Base-by-base conservation (phyloP, 2,888 invertebrate species). In the Parnassius smintheus region DNA sequence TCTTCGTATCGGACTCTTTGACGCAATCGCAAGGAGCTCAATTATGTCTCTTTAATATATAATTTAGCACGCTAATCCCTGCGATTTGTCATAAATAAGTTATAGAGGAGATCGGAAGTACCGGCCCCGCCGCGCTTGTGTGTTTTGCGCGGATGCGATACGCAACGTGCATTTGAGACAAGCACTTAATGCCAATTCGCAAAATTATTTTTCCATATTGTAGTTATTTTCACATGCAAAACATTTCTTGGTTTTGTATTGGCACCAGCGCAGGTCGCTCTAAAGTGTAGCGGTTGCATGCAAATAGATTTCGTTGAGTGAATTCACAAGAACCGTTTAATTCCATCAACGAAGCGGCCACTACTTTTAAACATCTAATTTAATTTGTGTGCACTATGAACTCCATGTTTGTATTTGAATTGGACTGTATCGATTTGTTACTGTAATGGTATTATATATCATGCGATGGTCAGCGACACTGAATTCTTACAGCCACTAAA, bases 81-180 rank as follows among this genome's bases (percentile, higher is more conserved):
- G 64, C 56, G 65, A 65, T 64, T 59, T 55, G 64, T 61, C 64
- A 56, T 52, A 50, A 25, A 56, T 42, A 46, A 52, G 44, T 57
- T 75, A 77, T 74, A 75, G 76, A 77, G 83, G 81, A 82, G 76
- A 78, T 78, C 81, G 81, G 81, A 81, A 83, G 49, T 83, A 84
- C 89, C 90, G 88, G 89, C 90, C 88, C 91, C 91, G 88, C 86
- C 86, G 85, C 91, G 86, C 81, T 83, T 87, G 88, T 86, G 86
- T 86, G 82, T 85, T 82, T 82, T 80, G 83, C 70, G 66, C 83
- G 79, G 78, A 74, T 78, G 78, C 77, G 76, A 76, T 79, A 75
- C 71, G 71, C 70, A 70, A 62, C 68, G 65, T 65, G 66, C 65
- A 59, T 4, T 65, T 59, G 72, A 72, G 68, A 73, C 70, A 18